Evolutionary conservation across 2,888 invertebrate species (phyloP).

Genomic region (Rotaria macrura): DNA sequence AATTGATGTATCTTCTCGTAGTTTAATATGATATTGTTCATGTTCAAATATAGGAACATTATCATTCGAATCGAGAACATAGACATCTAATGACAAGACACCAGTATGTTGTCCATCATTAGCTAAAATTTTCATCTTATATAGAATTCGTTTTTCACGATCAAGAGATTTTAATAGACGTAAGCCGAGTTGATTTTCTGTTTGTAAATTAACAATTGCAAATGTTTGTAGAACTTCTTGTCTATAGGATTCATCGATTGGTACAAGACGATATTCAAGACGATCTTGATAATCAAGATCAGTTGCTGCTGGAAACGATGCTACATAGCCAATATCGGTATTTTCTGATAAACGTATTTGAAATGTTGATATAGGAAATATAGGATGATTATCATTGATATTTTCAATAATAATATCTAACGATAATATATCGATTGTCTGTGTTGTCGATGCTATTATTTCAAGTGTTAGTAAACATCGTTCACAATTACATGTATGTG

Average conservation of each 20-base stretch:
- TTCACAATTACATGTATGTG: constrained; percentile 17
- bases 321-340: neutral
- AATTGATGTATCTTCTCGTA: neutral
- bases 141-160: constrained; percentile 2
- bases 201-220: neutral
- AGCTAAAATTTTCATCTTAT: neutral
- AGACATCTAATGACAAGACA: neutral
- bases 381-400: constrained; percentile 5
- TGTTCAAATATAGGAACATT: constrained; percentile 17
- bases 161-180: neutral
- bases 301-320: neutral
- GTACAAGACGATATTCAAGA: neutral
- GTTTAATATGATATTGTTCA: constrained; percentile 11
- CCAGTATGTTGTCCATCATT: neutral
- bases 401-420: constrained; percentile 10
- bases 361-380: constrained; percentile 5
- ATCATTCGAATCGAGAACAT: constrained; percentile 11
- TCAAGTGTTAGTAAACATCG: neutral
- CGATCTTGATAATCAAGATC: constrained; percentile 4
- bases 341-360: constrained; percentile 7
- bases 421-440: neutral
- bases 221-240: neutral
- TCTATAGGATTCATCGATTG: neutral
- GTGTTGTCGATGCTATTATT: neutral
- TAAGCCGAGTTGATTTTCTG: constrained; percentile 17